Evolutionary conservation across 2,797 vertebrate species (phyloP), one percentile per base, ranked within the genome.

Genomic region (Hippocampus kuda): DNA sequence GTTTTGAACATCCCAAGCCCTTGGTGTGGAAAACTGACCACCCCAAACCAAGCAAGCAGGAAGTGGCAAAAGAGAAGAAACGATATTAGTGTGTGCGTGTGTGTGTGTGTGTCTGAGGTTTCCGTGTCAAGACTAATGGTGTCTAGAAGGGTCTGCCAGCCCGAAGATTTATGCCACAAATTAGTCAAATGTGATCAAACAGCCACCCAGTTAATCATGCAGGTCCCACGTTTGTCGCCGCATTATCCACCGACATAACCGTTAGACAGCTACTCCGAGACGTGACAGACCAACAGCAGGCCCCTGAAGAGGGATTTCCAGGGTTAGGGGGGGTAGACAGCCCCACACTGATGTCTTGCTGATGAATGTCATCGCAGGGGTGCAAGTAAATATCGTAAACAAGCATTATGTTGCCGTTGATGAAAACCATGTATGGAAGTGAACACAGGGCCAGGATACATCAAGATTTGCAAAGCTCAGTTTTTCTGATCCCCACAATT

Each of bases 161-260:
- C 84, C 90, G 90, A 93, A 93, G 93, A 93, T 93, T 93, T 94
- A 93, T 92, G 88, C 85, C 86, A 86, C 90, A 93, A 94, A 94
- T 94, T 92, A 93, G 92, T 93, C 91, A 94, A 93, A 94, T 93
- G 89, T 91, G 92, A 94, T 93, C 92, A 93, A 93, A 94, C 90
- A 91, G 89, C 89, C 89, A 84, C 87, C 88, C 88, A 92, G 91
- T 92, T 91, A 91, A 91, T 92, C 89, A 90, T 89, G 86, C 79
- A 83, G 85, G 89, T 89, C 91, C 89, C 87, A 86, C 87, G 90
- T 91, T 90, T 85, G 79, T 88, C 85, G 89, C 84, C 85, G 80
- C 86, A 89, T 90, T 92, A 92, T 92, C 91, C 91, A 64, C 85
- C 83, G 89, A 88, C 84, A 86, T 90, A 92, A 93, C 92, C 91